These are phyloP conservation scores for Penaeus vannamei DNA, from an alignment of 1,140 invertebrate genomes.

Conservation along the genomic window DNA sequence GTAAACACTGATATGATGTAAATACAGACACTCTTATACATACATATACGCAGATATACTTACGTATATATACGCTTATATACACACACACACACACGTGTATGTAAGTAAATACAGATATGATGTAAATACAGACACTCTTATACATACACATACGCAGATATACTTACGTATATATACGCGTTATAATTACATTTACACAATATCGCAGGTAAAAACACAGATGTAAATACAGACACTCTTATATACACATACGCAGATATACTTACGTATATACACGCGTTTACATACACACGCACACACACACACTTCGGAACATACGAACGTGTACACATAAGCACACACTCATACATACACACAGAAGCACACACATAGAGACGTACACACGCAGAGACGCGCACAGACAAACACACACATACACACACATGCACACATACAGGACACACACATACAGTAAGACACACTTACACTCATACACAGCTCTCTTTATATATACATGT, in stretches of 20 bases:
- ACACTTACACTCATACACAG: background rate
- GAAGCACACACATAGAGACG: background rate
- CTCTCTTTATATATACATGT: background rate
- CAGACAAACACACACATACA: background rate
- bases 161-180: constrained; percentile 19
- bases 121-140: no score
- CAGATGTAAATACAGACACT: no score
- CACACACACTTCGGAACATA: background rate
- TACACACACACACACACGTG: no score
- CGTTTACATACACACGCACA: background rate
- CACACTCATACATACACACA: background rate
- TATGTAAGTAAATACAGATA: no score
- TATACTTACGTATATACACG: background rate
- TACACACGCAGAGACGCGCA: background rate
- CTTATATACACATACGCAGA: constrained; percentile 14
- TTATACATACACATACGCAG: constrained; percentile 4
- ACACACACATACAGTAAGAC: background rate
- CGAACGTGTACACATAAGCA: background rate
- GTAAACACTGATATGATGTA: no score
- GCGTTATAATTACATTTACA: background rate
- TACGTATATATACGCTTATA: background rate
- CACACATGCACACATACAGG: background rate
- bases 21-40: background rate
- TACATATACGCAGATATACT: constrained; percentile 24
- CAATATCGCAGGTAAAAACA: no score